Conservation (phyloP, 2,888 invertebrate species). For the Nysson spinosus region DNA sequence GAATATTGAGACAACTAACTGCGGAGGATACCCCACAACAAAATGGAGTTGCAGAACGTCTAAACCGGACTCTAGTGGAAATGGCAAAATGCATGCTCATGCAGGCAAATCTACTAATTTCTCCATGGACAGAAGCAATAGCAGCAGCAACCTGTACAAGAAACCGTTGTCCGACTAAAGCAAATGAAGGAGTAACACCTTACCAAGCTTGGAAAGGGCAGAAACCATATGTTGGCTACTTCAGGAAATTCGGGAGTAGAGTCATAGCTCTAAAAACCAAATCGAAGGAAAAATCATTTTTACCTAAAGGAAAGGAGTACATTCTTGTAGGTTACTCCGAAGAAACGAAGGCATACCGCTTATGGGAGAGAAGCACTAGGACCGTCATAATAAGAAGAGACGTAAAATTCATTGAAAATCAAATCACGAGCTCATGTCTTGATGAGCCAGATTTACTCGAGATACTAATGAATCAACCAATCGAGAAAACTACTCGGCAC, state of each 20-base stretch:
- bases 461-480: not conserved
- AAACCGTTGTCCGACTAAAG: no score
- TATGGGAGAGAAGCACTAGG: not conserved
- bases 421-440: not conserved
- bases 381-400: conserved; percentile 11
- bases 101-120: conserved; percentile 21
- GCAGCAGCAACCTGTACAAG: conserved; percentile 38
- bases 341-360: conserved; percentile 31
- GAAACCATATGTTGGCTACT: no score
- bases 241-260: no score
- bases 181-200: no score
- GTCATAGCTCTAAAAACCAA: no score
- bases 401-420: not conserved
- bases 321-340: conserved; percentile 42
- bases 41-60: conserved; percentile 40
- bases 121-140: conserved; percentile 44
- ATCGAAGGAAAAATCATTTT: no score
- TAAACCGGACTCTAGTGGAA: conserved; percentile 37
- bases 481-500: not conserved
- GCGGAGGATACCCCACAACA: conserved; percentile 37
- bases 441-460: not conserved
- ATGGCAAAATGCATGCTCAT: conserved; percentile 38
- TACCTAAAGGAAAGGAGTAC: no score
- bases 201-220: no score
- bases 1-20: no score